These are phyloP conservation scores for Argyrosomus regius DNA, from an alignment of 2,797 vertebrate species.

Conservation along the genomic window DNA sequence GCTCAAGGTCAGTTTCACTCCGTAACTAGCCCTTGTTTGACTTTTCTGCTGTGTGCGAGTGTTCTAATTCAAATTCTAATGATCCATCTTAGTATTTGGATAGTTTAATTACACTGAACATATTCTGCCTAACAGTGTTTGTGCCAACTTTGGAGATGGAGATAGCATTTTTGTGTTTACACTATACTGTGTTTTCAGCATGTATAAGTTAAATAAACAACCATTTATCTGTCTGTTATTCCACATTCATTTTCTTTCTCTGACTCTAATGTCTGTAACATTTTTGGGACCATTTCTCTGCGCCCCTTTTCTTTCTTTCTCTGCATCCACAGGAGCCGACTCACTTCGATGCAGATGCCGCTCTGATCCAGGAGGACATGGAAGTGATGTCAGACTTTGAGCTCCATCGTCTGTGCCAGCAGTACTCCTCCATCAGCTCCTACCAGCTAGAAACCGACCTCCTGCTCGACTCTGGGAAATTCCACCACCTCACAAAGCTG, in stretches of 20 bases:
- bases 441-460: conserved; percentile 89
- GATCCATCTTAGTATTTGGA: background rate
- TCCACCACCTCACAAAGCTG: conserved; percentile 86
- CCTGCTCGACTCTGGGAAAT: conserved; percentile 96
- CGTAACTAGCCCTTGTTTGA: background rate
- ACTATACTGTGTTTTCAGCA: background rate
- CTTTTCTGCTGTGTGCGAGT: background rate
- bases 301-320: background rate
- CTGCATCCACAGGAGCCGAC: conserved; percentile 90
- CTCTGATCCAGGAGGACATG: conserved; percentile 98
- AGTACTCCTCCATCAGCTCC: conserved; percentile 88
- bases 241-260: background rate
- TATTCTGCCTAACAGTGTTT: background rate
- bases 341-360: conserved; percentile 92
- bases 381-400: conserved; percentile 99
- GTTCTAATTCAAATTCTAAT: background rate
- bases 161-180: background rate
- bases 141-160: background rate
- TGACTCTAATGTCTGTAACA: background rate
- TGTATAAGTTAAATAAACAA: background rate
- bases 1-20: conserved; percentile 88
- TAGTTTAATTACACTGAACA: background rate
- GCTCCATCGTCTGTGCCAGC: conserved; percentile 93
- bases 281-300: background rate
- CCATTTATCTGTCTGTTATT: background rate